phyloP scores from a whole-genome alignment of 2,888 invertebrate genomes.

The Mechanitis mazaeus region DNA sequence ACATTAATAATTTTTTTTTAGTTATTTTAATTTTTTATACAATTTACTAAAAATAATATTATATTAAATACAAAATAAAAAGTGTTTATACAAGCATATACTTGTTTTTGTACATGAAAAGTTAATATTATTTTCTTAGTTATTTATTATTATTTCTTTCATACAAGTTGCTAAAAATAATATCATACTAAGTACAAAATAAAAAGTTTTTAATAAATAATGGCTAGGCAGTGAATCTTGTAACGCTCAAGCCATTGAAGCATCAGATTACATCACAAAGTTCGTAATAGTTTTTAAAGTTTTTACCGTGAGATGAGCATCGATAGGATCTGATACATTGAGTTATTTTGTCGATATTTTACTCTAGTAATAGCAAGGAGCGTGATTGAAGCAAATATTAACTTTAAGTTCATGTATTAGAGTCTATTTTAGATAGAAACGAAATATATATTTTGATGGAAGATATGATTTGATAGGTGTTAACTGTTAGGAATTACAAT shows the following conservation, averaged over 20 bases:
- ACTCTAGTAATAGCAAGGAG: constrained; percentile 28
- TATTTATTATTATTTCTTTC: no score
- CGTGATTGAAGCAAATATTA: background rate
- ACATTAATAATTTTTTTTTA: no score
- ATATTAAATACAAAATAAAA: no score
- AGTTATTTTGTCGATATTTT: constrained; percentile 50
- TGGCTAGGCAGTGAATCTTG: no score
- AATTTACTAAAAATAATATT: no score
- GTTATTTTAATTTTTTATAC: no score
- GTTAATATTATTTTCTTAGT: no score
- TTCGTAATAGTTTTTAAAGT: constrained; percentile 55
- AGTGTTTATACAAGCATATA: no score
- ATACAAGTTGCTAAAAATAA: no score
- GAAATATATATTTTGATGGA: constrained; percentile 9
- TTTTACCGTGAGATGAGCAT: constrained; percentile 55
- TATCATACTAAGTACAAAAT: no score
- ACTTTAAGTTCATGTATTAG: background rate
- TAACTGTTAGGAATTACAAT: constrained; percentile 15
- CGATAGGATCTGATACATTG: constrained; percentile 52
- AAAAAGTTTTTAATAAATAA: no score
- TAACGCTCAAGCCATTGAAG: constrained; percentile 36
- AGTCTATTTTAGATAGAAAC: constrained; percentile 6
- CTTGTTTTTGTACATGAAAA: no score
- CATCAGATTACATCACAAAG: constrained; percentile 65
- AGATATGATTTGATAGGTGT: constrained; percentile 20